Percentiles rank a stretch among this genome's conserved stretches.
Conservation (phyloP, 2,113 vertebrate genomes). For the Heterotis niloticus region DNA sequence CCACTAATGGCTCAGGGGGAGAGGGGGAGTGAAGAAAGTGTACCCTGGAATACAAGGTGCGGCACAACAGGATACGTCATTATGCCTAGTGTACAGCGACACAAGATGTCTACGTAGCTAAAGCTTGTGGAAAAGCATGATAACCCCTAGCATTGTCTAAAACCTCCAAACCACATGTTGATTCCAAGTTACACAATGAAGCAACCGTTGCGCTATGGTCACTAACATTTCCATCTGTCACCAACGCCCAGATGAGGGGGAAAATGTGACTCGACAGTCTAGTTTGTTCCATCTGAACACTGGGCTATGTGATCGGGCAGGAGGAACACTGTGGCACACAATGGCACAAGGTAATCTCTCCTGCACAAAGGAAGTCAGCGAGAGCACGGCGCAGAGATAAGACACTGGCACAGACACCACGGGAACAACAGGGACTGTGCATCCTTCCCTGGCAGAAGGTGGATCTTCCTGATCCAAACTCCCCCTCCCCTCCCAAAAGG, state of each 20-base stretch:
- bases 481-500: too few species aligned
- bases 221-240: constrained; percentile 1
- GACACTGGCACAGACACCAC: constrained; percentile 2
- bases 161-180: neutral
- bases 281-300: neutral
- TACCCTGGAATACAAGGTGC: neutral
- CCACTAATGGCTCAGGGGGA: neutral
- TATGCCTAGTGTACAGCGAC: neutral
- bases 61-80: neutral
- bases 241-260: neutral
- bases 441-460: neutral
- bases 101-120: neutral
- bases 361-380: neutral
- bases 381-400: constrained; percentile 23
- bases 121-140: neutral
- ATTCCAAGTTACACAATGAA: neutral
- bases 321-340: neutral
- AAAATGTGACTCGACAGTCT: neutral
- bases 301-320: neutral
- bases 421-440: neutral
- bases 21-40: neutral
- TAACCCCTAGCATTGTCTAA: neutral
- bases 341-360: constrained; percentile 12
- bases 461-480: neutral
- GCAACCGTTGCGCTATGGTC: neutral